Evolutionary conservation across 1,140 invertebrate genomes (phyloP).

Genomic region (Trichonephila clavipes): DNA sequence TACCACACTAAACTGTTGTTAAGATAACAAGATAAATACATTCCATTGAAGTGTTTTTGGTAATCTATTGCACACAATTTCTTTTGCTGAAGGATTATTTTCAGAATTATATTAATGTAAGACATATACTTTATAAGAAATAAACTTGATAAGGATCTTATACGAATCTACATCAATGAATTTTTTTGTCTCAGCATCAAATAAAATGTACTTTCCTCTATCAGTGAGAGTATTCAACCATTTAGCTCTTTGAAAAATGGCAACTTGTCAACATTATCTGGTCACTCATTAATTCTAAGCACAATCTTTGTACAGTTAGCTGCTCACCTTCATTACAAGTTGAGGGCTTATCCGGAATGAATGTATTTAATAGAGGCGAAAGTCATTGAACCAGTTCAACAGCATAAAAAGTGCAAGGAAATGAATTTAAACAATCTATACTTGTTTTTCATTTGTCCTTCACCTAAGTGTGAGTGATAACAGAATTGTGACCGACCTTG

Average conservation of each 20-base stretch:
- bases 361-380: background rate
- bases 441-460: background rate
- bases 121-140: no score
- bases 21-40: no score
- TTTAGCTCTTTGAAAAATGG: background rate
- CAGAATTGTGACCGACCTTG: background rate
- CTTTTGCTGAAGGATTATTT: no score
- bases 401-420: background rate
- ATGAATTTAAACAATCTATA: background rate
- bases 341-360: background rate
- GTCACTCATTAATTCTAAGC: background rate
- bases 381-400: constrained; percentile 3
- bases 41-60: no score
- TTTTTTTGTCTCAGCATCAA: no score
- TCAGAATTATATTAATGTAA: no score
- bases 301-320: background rate
- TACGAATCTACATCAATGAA: no score
- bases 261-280: background rate
- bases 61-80: no score
- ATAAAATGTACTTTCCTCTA: no score
- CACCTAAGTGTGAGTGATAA: background rate
- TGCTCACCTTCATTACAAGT: constrained; percentile 25
- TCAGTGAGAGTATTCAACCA: no score
- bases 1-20: no score
- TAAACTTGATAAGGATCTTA: no score